Evolutionary conservation across 2,888 invertebrate genomes (phyloP).

Genomic region (Scrobipalpa costella): DNA sequence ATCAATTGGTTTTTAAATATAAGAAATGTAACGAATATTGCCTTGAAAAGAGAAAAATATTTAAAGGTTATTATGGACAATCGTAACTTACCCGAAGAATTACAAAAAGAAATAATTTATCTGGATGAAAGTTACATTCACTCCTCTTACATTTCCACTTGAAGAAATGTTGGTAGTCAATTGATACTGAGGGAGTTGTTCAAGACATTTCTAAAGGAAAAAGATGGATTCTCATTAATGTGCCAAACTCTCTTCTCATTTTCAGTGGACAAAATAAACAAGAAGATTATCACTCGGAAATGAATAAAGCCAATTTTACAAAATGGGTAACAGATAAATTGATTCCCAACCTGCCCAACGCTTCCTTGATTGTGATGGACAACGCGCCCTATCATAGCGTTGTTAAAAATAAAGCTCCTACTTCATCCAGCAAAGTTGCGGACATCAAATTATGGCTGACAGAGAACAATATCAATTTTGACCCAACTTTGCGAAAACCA

Average conservation of each 20-base stretch:
- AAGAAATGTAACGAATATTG: neutral
- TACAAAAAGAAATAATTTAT: constrained; percentile 13
- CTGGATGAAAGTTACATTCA: constrained; percentile 15
- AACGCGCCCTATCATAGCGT: constrained; percentile 22
- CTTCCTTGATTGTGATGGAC: constrained; percentile 19
- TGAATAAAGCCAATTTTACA: constrained; percentile 26
- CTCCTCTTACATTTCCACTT: neutral
- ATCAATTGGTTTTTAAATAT: neutral
- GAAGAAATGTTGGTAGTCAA: constrained; percentile 14
- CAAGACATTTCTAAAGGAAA: constrained; percentile 25
- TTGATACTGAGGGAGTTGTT: neutral
- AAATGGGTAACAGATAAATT: constrained; percentile 26
- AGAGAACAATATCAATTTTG: neutral
- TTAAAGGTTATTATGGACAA: neutral
- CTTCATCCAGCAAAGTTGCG: neutral
- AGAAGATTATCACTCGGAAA: constrained; percentile 29
- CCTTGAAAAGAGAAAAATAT: neutral
- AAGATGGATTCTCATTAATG: constrained; percentile 30
- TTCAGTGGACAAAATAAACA: constrained; percentile 26
- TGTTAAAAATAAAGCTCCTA: constrained; percentile 16
- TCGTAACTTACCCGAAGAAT: neutral
- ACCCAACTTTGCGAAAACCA: constrained; percentile 2
- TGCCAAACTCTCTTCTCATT: constrained; percentile 25
- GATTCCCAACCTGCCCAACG: constrained; percentile 10
- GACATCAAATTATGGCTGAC: constrained; percentile 4